Base-by-base conservation (phyloP, 2,797 vertebrate species). In the Dendrocincla fuliginosa region DNA sequence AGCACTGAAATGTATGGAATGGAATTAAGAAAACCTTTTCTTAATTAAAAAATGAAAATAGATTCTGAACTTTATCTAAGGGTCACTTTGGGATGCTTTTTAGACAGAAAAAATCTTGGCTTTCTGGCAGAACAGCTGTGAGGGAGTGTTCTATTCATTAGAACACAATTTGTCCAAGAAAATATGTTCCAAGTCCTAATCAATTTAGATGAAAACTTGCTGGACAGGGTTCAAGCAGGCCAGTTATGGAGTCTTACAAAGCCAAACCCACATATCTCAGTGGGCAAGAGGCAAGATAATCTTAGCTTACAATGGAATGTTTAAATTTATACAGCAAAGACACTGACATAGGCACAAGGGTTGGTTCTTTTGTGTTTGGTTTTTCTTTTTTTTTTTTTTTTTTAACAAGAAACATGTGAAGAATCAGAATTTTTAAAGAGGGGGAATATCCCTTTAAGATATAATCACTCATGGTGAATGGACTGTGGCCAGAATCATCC, bases 111-210 rank as follows among this genome's bases (percentile, higher is more conserved):
- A 96, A 93, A 98, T 98, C 97, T 97, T 97, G 95, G 96, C 97
- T 97, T 95, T 94, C 94, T 96, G 94, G 96, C 94, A 93, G 93
- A 87, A 95, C 97, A 98, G 98, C 98, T 98, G 98, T 97, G 97
- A 98, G 97, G 97, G 97, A 98, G 95, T 94, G 94, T 94, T 98
- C 98, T 98, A 97, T 98, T 98, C 97, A 97, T 97, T 95, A 97
- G 90, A 95, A 98, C 96, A 98, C 97, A 95, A 97, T 98, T 97
- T 97, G 97, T 97, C 95, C 96, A 95, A 97, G 90, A 95, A 98
- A 98, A 97, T 98, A 98, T 64, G 96, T 98, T 98, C 98, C 98
- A 98, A 98, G 96, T 98, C 97, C 97, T 97, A 98, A 98, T 98
- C 98, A 97, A 95, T 98, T 98, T 97, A 97, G 96, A 98, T 98